These are phyloP conservation scores for Brachionus asplanchnoidis DNA, from an alignment of 1,140 invertebrate species.

Conservation along the genomic window DNA sequence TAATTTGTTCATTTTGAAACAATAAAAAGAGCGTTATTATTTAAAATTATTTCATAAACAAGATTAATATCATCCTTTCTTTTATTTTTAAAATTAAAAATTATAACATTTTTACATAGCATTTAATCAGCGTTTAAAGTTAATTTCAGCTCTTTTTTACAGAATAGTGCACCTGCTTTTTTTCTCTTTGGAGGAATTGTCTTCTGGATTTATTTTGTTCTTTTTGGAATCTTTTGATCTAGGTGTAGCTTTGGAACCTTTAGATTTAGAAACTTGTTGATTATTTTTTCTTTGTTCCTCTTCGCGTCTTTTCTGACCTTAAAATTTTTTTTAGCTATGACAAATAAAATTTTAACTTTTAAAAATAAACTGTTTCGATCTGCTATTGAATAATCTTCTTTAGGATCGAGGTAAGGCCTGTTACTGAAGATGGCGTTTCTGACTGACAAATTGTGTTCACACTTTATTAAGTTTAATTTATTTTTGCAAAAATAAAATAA, in stretches of 20 bases:
- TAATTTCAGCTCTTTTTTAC: not conserved
- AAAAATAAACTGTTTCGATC: conserved; percentile 13
- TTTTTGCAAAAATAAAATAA: not conserved
- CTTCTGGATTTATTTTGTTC: not conserved
- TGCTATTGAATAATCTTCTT: conserved; percentile 21
- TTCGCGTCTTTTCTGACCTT: not conserved
- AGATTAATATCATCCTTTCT: no score
- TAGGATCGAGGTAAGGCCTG: conserved; percentile 10
- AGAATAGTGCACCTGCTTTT: conserved; percentile 22
- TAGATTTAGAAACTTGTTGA: not conserved
- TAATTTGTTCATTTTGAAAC: no score
- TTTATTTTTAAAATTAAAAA: no score
- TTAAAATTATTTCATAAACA: no score
- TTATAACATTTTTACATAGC: no score
- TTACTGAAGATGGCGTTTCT: conserved; percentile 4
- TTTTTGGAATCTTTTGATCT: not conserved
- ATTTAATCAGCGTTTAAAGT: no score
- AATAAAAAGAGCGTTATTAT: no score
- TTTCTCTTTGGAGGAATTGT: not conserved
- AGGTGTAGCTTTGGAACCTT: not conserved
- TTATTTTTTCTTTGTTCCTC: not conserved
- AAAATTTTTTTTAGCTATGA: not conserved
- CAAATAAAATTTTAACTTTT: not conserved
- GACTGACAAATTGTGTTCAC: conserved; percentile 13
- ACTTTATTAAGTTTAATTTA: not conserved